A percentile compares a stretch with the other conserved stretches of the same genome.
These are phyloP conservation scores for Esox lucius DNA, from an alignment of 2,797 vertebrate species.

Conservation along the genomic window DNA sequence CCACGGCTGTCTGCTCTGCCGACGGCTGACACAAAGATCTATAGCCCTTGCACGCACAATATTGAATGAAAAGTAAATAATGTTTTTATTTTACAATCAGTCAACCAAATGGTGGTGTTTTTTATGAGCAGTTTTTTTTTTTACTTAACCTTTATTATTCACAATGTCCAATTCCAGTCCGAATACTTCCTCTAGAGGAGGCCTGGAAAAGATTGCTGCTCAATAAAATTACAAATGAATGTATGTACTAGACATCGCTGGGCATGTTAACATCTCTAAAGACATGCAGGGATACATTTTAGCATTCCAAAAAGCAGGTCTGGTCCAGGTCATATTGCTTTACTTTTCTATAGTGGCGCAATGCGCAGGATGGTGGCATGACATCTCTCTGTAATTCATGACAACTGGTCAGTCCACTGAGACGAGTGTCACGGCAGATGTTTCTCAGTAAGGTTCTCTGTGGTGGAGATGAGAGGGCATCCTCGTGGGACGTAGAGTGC, in stretches of 20 bases:
- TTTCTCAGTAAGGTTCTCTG: background rate
- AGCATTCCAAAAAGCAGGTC: too few relatives aligned
- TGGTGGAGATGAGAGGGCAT: background rate
- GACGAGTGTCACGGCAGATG: too few relatives aligned
- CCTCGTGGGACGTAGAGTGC: background rate
- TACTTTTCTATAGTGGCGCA: too few relatives aligned
- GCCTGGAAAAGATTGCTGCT: too few relatives aligned
- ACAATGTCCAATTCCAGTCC: background rate
- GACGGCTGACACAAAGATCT: background rate
- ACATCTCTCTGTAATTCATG: too few relatives aligned
- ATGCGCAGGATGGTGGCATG: too few relatives aligned
- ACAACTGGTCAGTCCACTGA: too few relatives aligned
- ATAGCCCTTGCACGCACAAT: background rate
- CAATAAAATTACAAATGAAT: too few relatives aligned
- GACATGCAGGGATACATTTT: background rate
- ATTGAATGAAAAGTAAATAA: background rate
- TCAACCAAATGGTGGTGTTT: background rate
- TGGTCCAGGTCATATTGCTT: too few relatives aligned
- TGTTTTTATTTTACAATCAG: background rate
- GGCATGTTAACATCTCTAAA: background rate
- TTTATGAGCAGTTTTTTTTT: background rate
- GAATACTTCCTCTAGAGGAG: background rate
- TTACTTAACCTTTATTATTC: background rate
- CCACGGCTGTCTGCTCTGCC: background rate
- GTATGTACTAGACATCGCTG: background rate